Percentiles rank a stretch among this genome's conserved stretches.
Conservation (phyloP, 2,888 invertebrate species). For the Myopa testacea region DNA sequence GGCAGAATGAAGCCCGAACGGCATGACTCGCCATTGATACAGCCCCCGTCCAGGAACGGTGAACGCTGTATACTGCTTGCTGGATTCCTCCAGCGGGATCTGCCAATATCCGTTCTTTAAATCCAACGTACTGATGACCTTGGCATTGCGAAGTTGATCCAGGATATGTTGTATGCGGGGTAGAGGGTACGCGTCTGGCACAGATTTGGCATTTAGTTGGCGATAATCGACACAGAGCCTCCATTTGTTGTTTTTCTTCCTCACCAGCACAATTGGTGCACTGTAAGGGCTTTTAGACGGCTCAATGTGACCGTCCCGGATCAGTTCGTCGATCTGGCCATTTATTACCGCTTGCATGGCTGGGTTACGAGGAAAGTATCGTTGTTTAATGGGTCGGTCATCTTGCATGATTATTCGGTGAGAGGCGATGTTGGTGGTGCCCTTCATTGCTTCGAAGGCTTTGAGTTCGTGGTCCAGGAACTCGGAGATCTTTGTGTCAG, state of each 20-base stretch:
- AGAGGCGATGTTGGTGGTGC: background rate
- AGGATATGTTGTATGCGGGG: background rate
- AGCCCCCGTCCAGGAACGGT: no score
- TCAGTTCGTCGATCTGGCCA: background rate
- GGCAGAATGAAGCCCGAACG: background rate
- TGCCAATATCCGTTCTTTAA: no score
- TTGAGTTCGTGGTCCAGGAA: background rate
- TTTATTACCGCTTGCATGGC: background rate
- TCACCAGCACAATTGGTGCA: background rate
- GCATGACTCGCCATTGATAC: no score
- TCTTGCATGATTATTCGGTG: background rate
- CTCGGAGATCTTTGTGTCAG: no score
- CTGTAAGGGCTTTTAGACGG: background rate
- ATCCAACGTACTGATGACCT: background rate
- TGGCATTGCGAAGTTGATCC: background rate
- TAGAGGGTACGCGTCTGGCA: no score
- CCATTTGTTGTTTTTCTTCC: no score
- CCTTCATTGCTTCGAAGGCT: background rate
- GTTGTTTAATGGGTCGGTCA: background rate
- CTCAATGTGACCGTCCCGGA: background rate
- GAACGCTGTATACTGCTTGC: no score
- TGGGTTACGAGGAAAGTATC: background rate
- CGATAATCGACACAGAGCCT: background rate
- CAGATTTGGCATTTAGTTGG: background rate
- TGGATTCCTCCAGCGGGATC: no score